Evolutionary conservation across 2,888 invertebrate species (phyloP).

Genomic region (Eupithecia abbreviata): DNA sequence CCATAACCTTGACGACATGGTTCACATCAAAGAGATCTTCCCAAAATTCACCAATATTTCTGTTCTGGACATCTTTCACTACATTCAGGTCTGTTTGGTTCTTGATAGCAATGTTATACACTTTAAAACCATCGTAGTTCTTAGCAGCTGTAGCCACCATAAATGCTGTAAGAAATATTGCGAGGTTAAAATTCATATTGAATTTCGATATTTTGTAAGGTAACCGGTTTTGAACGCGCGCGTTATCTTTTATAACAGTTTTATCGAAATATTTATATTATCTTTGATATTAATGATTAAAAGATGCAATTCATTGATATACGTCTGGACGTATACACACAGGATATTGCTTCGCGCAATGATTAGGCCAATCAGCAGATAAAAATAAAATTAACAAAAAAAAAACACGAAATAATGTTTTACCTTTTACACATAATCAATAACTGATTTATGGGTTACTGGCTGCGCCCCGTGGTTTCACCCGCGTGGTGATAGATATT

Average conservation of each 20-base stretch:
- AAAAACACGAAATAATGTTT: background rate
- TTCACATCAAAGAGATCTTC: slow-evolving; percentile 61
- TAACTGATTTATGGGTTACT: background rate
- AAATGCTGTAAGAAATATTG: slow-evolving; percentile 44
- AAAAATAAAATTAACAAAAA: background rate
- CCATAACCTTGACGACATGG: slow-evolving; percentile 66
- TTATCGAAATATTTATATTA: slow-evolving; percentile 3
- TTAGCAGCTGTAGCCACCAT: slow-evolving; percentile 42
- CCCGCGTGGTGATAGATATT: no score
- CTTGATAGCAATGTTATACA: slow-evolving; percentile 82
- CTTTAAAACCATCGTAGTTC: slow-evolving; percentile 83
- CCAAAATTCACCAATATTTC: slow-evolving; percentile 69
- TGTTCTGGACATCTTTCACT: slow-evolving; percentile 71
- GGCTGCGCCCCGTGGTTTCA: no score
- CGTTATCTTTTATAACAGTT: slow-evolving; percentile 15
- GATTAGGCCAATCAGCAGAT: background rate
- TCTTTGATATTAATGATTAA: background rate
- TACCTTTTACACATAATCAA: background rate
- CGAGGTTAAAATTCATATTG: slow-evolving; percentile 51
- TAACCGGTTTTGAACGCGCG: background rate
- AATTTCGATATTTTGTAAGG: slow-evolving; percentile 5
- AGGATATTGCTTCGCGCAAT: background rate
- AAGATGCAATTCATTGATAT: background rate
- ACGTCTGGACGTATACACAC: background rate
- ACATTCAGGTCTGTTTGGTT: slow-evolving; percentile 73